A percentile compares a stretch with the other conserved stretches of the same genome.
Conservation (phyloP, 2,113 vertebrate species). For the Emydocephalus ijimae region DNA sequence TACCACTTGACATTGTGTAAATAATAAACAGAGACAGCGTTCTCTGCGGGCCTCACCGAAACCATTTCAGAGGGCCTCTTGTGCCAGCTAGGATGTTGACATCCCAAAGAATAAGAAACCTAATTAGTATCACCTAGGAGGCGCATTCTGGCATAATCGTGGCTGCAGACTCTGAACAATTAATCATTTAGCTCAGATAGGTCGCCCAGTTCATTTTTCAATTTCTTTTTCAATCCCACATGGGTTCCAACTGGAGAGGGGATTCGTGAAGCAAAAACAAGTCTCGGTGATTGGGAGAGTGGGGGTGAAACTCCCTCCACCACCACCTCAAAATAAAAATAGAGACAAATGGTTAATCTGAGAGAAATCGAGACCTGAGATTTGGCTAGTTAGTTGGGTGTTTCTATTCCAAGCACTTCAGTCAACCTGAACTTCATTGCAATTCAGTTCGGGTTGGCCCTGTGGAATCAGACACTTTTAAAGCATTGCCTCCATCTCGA, state of each 20-base stretch:
- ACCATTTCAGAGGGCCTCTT: not conserved
- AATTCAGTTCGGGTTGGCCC: not conserved
- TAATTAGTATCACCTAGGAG: conserved; percentile 27
- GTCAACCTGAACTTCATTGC: not conserved
- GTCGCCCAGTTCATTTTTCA: conserved; percentile 13
- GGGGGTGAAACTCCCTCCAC: not conserved
- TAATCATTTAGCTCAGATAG: conserved; percentile 43
- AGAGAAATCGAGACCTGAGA: not conserved
- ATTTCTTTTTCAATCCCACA: not conserved
- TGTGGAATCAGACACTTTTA: not conserved
- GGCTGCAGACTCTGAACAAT: conserved; percentile 37
- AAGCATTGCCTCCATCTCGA: not conserved
- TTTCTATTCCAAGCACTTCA: not conserved
- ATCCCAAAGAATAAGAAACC: conserved; percentile 25
- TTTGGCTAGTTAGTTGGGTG: not conserved
- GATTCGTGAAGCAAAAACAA: not conserved
- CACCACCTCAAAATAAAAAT: not conserved
- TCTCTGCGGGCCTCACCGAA: not conserved
- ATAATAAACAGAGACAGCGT: not conserved
- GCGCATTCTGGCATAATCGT: conserved; percentile 25
- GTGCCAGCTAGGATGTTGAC: accelerated
- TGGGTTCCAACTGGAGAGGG: conserved; percentile 2
- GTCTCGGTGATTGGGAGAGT: not conserved
- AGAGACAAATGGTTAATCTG: not conserved
- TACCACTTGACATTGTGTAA: not conserved